A percentile compares a stretch with the other conserved stretches of the same genome.
Evolutionary conservation across 1,140 invertebrate species (phyloP).

Genomic region (Micrasema longulum): DNA sequence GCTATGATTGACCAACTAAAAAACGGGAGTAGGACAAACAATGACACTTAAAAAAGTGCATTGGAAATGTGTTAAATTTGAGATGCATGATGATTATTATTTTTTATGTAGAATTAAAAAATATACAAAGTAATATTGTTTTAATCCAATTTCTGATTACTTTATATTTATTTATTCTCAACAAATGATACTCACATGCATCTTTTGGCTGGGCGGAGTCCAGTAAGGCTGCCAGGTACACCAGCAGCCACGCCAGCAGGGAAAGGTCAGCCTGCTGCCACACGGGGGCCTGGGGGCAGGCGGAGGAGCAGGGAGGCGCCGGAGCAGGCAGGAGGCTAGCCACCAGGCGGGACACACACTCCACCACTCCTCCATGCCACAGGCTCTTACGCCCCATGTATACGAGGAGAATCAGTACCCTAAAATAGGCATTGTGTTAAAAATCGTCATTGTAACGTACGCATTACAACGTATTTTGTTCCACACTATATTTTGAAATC

Average conservation of each 20-base stretch:
- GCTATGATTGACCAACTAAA: no score
- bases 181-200: constrained; percentile 61
- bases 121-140: no score
- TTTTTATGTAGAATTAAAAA: no score
- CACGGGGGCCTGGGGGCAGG: constrained; percentile 50
- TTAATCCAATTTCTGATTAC: not conserved
- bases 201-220: constrained; percentile 70
- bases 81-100: no score
- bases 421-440: no score
- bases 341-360: constrained; percentile 63
- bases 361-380: constrained; percentile 59
- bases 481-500: no score
- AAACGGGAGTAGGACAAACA: no score
- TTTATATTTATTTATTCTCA: not conserved
- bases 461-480: no score
- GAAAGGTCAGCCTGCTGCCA: constrained; percentile 71
- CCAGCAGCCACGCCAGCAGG: constrained; percentile 82
- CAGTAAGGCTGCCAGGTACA: constrained; percentile 82
- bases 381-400: constrained; percentile 88
- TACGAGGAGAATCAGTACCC: constrained; percentile 87
- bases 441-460: no score
- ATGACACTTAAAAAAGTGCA: no score
- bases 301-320: constrained; percentile 51
- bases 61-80: no score
- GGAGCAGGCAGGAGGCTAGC: constrained; percentile 63